Evolutionary conservation across 1,140 invertebrate species (phyloP).

Genomic region (Brachionus calyciflorus): DNA sequence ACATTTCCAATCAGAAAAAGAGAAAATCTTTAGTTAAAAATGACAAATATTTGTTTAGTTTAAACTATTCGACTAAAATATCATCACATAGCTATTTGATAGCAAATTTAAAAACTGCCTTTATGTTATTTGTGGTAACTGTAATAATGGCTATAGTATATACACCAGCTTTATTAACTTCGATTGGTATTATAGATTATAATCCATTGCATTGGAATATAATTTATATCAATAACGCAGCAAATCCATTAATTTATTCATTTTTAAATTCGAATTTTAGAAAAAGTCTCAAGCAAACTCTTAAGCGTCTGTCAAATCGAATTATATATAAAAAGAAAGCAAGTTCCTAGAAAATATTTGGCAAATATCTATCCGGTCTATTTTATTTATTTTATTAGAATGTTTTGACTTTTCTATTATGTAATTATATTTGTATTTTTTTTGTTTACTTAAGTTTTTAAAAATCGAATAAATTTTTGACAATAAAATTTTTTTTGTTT

Average conservation of each 20-base stretch:
- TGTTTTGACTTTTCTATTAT: background rate
- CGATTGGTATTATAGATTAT: conserved; percentile 8
- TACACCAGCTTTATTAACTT: conserved; percentile 33
- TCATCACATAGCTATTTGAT: background rate
- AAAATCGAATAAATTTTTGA: background rate
- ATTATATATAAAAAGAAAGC: conserved; percentile 8
- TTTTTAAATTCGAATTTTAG: conserved; percentile 46
- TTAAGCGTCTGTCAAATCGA: background rate
- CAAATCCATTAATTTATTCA: conserved; percentile 44
- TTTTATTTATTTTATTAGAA: background rate
- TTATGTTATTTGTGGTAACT: conserved; percentile 45
- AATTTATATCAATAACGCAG: conserved; percentile 44
- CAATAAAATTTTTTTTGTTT: too few relatives aligned
- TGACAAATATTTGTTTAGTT: background rate
- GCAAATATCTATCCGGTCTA: background rate
- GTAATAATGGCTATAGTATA: conserved; percentile 34
- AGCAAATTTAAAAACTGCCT: conserved; percentile 34
- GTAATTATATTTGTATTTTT: background rate
- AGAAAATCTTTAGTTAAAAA: background rate
- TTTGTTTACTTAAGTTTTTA: too few relatives aligned
- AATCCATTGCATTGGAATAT: conserved; percentile 45
- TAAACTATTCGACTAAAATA: background rate
- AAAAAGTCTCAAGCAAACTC: conserved; percentile 13
- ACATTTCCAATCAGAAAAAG: background rate
- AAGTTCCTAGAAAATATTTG: background rate